Conservation (phyloP, 2,888 invertebrate genomes). For the Tipula lateralis region DNA sequence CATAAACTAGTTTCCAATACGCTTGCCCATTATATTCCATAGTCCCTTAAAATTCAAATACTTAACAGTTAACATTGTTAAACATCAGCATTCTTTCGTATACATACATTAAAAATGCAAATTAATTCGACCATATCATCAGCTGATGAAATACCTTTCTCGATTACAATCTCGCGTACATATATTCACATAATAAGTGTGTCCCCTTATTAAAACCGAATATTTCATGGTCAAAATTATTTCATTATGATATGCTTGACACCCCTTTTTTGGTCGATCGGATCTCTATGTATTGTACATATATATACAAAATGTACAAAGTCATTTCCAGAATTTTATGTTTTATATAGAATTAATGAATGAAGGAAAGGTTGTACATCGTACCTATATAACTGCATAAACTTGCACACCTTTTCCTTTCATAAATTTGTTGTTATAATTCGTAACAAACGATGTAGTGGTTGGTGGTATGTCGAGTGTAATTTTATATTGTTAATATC, state of each 20-base stretch:
- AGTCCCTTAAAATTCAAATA: neutral
- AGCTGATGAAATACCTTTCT: neutral
- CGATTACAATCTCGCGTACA: neutral
- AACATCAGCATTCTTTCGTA: neutral
- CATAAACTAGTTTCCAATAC: neutral
- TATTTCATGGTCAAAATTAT: neutral
- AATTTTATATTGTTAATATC: neutral
- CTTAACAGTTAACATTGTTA: neutral
- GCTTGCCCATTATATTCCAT: neutral
- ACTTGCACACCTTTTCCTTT: neutral
- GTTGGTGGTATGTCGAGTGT: neutral
- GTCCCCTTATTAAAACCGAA: neutral
- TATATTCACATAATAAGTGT: neutral
- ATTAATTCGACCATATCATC: neutral
- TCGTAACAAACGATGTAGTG: neutral
- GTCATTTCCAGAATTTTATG: neutral
- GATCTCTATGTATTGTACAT: neutral
- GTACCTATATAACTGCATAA: neutral
- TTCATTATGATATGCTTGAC: neutral
- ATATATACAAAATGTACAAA: neutral
- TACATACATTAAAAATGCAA: neutral
- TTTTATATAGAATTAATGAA: neutral
- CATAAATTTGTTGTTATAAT: neutral
- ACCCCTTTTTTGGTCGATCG: neutral
- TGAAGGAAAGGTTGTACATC: neutral